phyloP scores from a whole-genome alignment of 2,113 vertebrate species.

The Philantomba maxwellii region DNA sequence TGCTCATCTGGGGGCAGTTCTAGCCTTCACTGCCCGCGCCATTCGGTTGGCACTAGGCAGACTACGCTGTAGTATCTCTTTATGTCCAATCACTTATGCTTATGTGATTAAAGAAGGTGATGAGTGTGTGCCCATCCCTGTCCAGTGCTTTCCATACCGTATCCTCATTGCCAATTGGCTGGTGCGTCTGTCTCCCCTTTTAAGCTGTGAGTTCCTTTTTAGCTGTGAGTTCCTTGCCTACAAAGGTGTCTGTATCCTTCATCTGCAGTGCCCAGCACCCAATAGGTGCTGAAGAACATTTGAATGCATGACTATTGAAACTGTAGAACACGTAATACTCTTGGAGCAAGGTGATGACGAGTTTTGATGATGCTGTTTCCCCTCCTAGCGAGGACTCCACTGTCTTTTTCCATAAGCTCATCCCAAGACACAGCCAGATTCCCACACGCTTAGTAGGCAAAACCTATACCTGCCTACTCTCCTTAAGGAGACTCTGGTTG shows the following conservation, averaged over 20 bases:
- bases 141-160: neutral
- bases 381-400: neutral
- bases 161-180: neutral
- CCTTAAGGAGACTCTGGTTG: neutral
- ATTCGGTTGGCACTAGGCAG: neutral
- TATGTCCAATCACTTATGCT: neutral
- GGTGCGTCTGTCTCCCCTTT: fast-evolving
- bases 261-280: neutral
- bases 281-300: neutral
- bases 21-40: neutral
- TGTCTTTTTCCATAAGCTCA: neutral
- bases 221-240: neutral
- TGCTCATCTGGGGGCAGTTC: too few species aligned
- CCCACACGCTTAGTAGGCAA: fast-evolving
- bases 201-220: neutral
- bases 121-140: neutral
- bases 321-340: fast-evolving
- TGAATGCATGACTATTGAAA: neutral
- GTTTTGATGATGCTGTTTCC: neutral
- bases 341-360: fast-evolving
- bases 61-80: neutral
- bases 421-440: neutral
- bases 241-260: neutral
- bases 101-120: neutral
- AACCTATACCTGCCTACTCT: neutral